Evolutionary conservation across 2,888 invertebrate species (phyloP), one percentile per base, ranked within the genome.

Genomic region (Lordiphosa andalusiaca): DNA sequence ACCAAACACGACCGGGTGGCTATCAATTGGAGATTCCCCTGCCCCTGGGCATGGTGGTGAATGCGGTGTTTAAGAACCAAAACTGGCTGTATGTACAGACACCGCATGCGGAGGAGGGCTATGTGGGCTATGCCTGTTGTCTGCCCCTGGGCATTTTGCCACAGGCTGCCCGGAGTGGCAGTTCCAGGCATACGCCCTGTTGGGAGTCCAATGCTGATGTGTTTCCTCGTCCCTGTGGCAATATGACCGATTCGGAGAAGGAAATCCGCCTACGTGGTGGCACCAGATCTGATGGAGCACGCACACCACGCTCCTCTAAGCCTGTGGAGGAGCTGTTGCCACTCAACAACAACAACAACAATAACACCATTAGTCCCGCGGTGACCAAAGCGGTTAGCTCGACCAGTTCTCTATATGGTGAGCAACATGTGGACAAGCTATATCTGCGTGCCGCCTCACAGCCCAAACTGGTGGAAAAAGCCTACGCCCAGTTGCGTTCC

Each of bases 81-180:
- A 93, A 93, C 77, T 96, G 96, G 96, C 89, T 96, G 36, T 96
- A 95, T 84, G 95, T 94, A 13, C 95, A 95, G 88, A 96, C 95
- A 0, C 95, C 95, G 2, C 96, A 95, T 73, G 95, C 94, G 0
- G 94, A 95, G 71, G 95, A 95, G 87, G 96, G 96, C 0, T 96
- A 95, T 78, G 93, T 96, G 19, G 91, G 93, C 65, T 95, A 95
- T 69, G 91, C 92, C 12, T 93, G 94, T 2, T 95, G 95, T 85
- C 87, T 95, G 65, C 95, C 95, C 1, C 88, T 96, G 49, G 95
- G 95, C 23, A 94, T 94, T 71, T 84, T 94, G 63, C 94, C 94
- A 4, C 91, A 91, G 40, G 87, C 87, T 47, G 85, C 85, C 35
- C 82, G 77, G 1, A 42, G 66, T 1, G 73, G 77, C 1, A 62